Evolutionary conservation across 1,140 invertebrate species (phyloP), one percentile per base, ranked within the genome.

Genomic region (Meloidogyne floridensis): DNA sequence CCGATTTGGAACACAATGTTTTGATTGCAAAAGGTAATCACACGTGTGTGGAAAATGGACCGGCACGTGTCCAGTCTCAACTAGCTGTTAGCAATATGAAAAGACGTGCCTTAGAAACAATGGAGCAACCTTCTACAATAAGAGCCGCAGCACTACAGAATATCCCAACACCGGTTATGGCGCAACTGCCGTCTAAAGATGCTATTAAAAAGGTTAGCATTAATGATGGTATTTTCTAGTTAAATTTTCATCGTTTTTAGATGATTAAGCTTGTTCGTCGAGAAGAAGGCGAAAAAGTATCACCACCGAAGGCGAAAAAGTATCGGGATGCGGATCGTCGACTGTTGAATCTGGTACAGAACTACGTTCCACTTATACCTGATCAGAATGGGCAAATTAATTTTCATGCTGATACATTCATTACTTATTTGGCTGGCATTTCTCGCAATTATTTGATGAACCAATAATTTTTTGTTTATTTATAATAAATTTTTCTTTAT

Each of bases 61-160:
- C 72, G 72, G 72, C 72, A 74, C 72, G 72, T 15, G 72, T 74
- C 2, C 43, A n/a, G n/a, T 53, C 43, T 6, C n/a, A 51, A 15
- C 72, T 43, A 43, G 54, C 54, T 18, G 72, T 74, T 53, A 74
- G 72, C 72, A 32, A 74, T n/a, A 74, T 74, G 47, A 43, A 53
- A 43, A 74, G 54, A 6, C 72, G 72, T 18, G 72, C 72, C 6
- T 53, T 74, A 3, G n/a, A 7, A 43, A 74, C 72, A 13, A 53
- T 43, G 43, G 72, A 74, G n/a, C 43, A 74, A 13, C 13, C 72
- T 43, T 43, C 72, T 15, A 74, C 72, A 43, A 74, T 74, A 15
- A 43, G 72, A 11, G 72, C 72, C 11, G 11, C 47, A 13, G 72
- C 47, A 18, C 6, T 74, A 13, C 47, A 51, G 15, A 74, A 74